Base-by-base conservation (phyloP, 2,888 invertebrate genomes). In the Tromatobia lineatoria region DNA sequence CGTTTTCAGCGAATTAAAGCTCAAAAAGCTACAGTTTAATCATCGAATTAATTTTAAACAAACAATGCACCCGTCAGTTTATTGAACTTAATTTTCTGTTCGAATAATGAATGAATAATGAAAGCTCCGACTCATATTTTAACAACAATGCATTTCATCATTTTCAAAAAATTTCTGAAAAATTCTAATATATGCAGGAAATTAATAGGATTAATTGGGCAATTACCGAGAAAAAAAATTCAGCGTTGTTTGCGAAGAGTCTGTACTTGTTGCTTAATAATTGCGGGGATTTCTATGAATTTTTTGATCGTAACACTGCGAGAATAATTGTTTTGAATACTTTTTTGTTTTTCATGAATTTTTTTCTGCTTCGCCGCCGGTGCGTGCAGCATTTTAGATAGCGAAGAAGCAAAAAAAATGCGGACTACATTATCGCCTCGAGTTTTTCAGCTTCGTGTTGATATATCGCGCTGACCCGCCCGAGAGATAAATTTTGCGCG, bases 401-500 rank as follows among this genome's bases (percentile, higher is more conserved):
- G 71, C 45, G 20, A 45, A 42, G 66, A 76, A 61, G 20, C 29
- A 78, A 54, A 25, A 61, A 42, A 70, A 71, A 71, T 34, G 64
- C 45, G 23, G 20, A 34, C 7, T 54, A 2, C 59, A 38, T 75
- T 85, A 85, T 85, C 85, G 47, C 20, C 23, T 20, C 34, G 57
- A 47, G 76, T 73, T 61, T 75, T 75, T 73, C 80, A 73, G 52
- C 78, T 79, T 78, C 34, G 59, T 29, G 71, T 83, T 81, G 81
- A 82, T 84, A 84, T 69, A 70, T 85, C 71, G 77, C 71, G 80
- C 50, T 83, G 85, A 85, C 80, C 83, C 80, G 66, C 38, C 57
- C 74, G 47, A 59, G 50, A 80, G 83, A 83, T 85, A 85, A 85
- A 81, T 83, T 83, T 82, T 47, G 57, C 82, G 70, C 79, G 75